Evolutionary conservation across 2,888 invertebrate species (phyloP).

Genomic region (Rhynchonema sp.): DNA sequence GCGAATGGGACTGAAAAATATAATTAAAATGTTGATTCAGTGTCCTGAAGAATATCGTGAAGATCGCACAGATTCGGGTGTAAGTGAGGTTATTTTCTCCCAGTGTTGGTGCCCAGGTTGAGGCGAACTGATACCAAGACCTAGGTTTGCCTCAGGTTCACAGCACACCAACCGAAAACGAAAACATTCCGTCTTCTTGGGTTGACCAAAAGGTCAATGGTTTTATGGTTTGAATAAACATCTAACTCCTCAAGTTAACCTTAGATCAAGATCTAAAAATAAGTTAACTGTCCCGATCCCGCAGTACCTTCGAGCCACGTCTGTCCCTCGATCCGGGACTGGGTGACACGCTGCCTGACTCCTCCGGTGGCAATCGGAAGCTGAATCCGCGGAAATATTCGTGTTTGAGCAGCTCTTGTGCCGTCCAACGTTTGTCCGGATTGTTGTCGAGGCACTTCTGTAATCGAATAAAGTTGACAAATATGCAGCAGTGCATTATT

Average conservation of each 20-base stretch:
- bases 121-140: too few relatives aligned
- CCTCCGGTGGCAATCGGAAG: constrained; percentile 46
- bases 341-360: background rate
- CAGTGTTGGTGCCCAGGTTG: too few relatives aligned
- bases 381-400: constrained; percentile 73
- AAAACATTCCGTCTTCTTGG: background rate
- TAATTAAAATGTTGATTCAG: background rate
- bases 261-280: too few relatives aligned
- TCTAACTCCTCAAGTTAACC: too few relatives aligned
- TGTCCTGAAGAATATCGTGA: background rate
- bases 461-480: background rate
- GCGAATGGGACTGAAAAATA: background rate
- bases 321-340: background rate
- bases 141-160: too few relatives aligned
- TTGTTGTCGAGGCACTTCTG: constrained; percentile 88
- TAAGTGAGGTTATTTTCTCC: too few relatives aligned
- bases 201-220: background rate
- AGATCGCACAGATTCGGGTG: background rate
- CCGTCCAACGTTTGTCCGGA: constrained; percentile 70
- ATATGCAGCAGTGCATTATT: too few relatives aligned
- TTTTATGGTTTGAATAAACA: too few relatives aligned
- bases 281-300: too few relatives aligned
- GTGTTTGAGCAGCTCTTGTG: constrained; percentile 70
- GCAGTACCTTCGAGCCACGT: background rate
- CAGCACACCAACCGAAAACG: background rate